Conservation (phyloP, 2,113 vertebrate genomes). For the Lophura nycthemera region DNA sequence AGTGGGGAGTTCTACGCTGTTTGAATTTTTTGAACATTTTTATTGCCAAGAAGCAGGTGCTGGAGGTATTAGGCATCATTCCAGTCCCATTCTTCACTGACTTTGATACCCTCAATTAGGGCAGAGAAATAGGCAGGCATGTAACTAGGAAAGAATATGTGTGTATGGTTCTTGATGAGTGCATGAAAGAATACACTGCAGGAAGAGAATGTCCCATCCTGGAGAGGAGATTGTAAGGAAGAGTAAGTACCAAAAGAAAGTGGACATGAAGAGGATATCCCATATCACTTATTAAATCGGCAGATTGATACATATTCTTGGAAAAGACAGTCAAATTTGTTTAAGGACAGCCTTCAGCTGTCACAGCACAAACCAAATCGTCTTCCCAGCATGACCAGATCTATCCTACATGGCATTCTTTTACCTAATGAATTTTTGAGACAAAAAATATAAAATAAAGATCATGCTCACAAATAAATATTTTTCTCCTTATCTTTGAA, state of each 20-base stretch:
- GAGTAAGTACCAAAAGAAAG: background rate
- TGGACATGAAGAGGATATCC: rapidly evolving
- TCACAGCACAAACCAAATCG: background rate
- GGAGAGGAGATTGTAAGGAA: background rate
- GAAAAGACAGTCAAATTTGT: background rate
- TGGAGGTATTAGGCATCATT: background rate
- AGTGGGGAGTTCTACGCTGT: background rate
- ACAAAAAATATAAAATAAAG: background rate
- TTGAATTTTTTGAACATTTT: background rate
- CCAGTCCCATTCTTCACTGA: background rate
- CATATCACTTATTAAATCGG: background rate
- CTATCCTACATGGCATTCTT: background rate
- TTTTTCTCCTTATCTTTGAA: background rate
- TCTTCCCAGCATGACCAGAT: background rate
- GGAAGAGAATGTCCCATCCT: background rate
- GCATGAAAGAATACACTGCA: background rate
- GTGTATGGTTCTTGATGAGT: background rate
- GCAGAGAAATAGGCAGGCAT: background rate
- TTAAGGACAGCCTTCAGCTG: background rate
- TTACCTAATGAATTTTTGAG: background rate
- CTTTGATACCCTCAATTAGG: background rate
- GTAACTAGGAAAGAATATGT: background rate
- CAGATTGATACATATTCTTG: background rate
- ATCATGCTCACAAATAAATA: background rate
- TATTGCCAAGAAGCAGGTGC: background rate